Base-by-base conservation (phyloP, 30 jellyfish, hydroid and myxozoan species). In the Hydra vulgaris region DNA sequence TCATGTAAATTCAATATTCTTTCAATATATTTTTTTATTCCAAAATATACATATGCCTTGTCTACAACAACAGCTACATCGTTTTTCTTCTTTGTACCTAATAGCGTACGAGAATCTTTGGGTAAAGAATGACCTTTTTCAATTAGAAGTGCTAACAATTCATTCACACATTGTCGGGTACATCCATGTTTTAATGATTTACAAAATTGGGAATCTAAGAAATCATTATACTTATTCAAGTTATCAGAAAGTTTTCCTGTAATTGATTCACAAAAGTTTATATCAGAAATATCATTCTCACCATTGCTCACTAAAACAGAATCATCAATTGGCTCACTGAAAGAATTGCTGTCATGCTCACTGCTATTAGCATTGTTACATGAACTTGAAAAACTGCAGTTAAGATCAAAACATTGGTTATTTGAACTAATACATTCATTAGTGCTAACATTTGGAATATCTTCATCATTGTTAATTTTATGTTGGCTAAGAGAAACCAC, bases 81-180 rank as follows among this genome's bases (percentile, higher is more conserved):
- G 12, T 40, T 40, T 40, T 40, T 40, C 5, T 40, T 40, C 61
- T 40, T 40, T 23, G 83, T 0, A 23, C 71, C 71, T 23, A 75
- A 70, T 5, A 75, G 21, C 25, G 83, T 75, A 21, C 71, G 23
- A 75, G 72, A 25, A 22, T 75, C 83, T 23, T 75, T 75, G 54
- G 83, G 83, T 12, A 70, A 40, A 40, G 61, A 40, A 40, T 40
- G 61, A 40, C 61, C 61, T 40, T 40, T 40, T 40, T 40, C 61
- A 40, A 40, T 40, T 40, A 40, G 61, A 40, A 40, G 61, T 40
- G 61, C 61, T 40, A 40, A 40, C 61, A 40, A 40, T 3, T 40
- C 61, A 40, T 40, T 40, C 61, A 40, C 61, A 40, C 61, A 40
- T 40, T 40, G 61, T 40, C 61, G 61, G 61, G 61, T 40, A 40